Conservation (phyloP, 2,113 vertebrate genomes). For the Pelvicachromis taeniatus region DNA sequence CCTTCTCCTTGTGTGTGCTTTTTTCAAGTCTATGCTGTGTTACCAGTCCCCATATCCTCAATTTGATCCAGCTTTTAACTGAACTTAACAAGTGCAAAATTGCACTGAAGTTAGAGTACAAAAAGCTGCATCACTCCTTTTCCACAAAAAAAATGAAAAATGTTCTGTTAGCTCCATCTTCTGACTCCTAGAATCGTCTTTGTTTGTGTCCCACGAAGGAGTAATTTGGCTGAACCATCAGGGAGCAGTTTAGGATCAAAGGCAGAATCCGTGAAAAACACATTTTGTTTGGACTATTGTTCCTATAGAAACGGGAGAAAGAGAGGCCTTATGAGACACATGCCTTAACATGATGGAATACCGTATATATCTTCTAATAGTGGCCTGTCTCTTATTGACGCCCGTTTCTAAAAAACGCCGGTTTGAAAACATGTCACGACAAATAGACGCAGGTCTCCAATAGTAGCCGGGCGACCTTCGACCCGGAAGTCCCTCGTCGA, state of each 20-base stretch:
- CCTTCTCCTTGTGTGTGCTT: slow-evolving; percentile 30
- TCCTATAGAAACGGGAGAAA: background rate
- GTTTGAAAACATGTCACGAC: no score
- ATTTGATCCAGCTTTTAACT: slow-evolving; percentile 17
- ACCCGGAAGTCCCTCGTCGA: no score
- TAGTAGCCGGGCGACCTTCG: no score
- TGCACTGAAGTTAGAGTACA: background rate
- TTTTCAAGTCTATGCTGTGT: slow-evolving; percentile 17
- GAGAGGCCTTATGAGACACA: background rate
- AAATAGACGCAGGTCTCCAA: no score
- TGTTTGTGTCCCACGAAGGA: slow-evolving; percentile 1
- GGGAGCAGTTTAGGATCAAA: slow-evolving; percentile 13
- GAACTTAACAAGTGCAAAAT: background rate
- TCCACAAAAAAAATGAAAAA: background rate
- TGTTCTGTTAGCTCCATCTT: background rate
- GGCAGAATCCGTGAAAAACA: background rate
- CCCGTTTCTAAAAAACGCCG: no score
- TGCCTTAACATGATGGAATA: background rate
- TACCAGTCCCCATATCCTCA: background rate
- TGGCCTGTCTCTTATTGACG: no score
- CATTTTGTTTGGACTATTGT: background rate
- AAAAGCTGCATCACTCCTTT: background rate
- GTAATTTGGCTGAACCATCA: slow-evolving; percentile 6
- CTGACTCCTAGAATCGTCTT: background rate
- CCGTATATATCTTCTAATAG: no score